These are phyloP conservation scores for Pangasius sanitwongsei DNA, from an alignment of 2,797 vertebrate species.

Conservation along the genomic window DNA sequence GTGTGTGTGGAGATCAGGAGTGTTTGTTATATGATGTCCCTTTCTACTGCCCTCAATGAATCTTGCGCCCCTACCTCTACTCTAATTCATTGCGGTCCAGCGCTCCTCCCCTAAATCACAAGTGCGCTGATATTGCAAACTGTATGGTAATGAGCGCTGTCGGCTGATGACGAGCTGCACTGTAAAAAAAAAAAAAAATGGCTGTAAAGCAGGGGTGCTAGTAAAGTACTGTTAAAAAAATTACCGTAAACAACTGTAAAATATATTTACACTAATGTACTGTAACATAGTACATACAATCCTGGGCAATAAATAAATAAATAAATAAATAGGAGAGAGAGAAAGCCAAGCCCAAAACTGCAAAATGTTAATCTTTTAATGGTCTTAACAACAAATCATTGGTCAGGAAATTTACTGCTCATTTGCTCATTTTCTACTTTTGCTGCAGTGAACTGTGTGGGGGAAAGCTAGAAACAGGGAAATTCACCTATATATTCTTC, in stretches of 20 bases:
- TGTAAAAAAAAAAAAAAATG: neutral
- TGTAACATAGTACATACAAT: too few relatives aligned
- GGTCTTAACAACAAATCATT: too few relatives aligned
- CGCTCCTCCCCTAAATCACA: neutral
- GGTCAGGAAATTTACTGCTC: too few relatives aligned
- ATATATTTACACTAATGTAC: neutral
- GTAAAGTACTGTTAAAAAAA: neutral
- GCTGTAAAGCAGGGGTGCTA: neutral
- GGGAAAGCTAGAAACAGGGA: too few relatives aligned
- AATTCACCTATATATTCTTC: too few relatives aligned
- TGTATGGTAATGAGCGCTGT: neutral
- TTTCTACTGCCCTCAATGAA: neutral
- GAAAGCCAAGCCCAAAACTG: too few relatives aligned
- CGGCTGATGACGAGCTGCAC: neutral
- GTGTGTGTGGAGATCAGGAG: neutral
- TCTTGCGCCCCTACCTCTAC: neutral
- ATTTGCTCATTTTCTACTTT: too few relatives aligned
- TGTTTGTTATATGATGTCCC: neutral
- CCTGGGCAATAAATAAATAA: too few relatives aligned
- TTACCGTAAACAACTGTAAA: neutral
- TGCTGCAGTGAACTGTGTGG: too few relatives aligned
- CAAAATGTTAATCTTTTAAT: too few relatives aligned
- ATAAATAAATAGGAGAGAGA: too few relatives aligned
- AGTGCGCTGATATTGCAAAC: neutral
- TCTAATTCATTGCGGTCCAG: slow-evolving; percentile 29